These are phyloP conservation scores for Vespertilio murinus DNA, from an alignment of 2,797 vertebrate species.

Conservation along the genomic window DNA sequence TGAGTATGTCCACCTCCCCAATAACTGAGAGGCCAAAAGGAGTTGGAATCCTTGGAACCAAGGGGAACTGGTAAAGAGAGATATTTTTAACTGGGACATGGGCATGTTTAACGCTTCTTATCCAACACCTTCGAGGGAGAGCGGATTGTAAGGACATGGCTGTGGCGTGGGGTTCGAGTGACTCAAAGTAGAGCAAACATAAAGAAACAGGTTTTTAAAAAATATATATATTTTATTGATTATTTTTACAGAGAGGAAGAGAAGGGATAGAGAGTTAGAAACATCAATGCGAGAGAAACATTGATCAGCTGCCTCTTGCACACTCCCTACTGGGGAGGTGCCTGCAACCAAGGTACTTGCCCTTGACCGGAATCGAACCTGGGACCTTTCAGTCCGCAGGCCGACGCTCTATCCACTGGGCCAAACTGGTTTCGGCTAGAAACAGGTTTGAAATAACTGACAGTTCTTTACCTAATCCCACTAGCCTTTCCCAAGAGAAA, in stretches of 20 bases:
- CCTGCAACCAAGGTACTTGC: no score
- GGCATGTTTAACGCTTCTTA: background rate
- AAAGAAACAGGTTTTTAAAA: background rate
- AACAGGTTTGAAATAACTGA: background rate
- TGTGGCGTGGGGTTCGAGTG: background rate
- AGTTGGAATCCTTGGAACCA: background rate
- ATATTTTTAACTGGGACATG: background rate
- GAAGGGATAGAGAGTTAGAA: no score
- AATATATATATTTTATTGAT: no score
- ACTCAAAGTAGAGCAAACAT: background rate
- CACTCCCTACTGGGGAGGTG: no score
- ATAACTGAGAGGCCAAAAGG: background rate
- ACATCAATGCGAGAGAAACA: no score
- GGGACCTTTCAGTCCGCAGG: no score
- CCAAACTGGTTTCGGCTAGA: no score
- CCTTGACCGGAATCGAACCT: no score
- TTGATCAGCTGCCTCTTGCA: no score
- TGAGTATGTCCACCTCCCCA: background rate
- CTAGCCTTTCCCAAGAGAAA: no score
- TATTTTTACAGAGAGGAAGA: no score
- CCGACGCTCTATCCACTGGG: no score
- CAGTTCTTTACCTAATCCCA: background rate
- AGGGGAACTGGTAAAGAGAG: background rate
- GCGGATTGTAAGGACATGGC: background rate
- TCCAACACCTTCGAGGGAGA: constrained; percentile 5